Percentiles rank a stretch among this genome's conserved stretches.
phyloP scores from a whole-genome alignment of 2,113 vertebrate species.

The Columbina picui region DNA sequence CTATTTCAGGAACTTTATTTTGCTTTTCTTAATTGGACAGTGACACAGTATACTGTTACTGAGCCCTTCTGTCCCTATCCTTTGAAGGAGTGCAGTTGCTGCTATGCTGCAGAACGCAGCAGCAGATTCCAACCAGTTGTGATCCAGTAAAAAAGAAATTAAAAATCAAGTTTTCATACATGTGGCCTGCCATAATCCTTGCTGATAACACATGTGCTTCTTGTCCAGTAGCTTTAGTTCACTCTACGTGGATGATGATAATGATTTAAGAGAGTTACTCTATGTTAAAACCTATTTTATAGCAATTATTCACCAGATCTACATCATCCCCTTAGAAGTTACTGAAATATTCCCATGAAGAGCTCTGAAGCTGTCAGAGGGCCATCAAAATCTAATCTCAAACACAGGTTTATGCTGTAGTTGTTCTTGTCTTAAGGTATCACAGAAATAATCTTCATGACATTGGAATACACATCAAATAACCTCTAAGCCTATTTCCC shows the following conservation, averaged over 20 bases:
- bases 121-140: background rate
- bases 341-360: background rate
- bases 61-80: background rate
- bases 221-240: background rate
- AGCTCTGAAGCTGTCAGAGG: background rate
- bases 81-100: background rate
- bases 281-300: background rate
- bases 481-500: background rate
- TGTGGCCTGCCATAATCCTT: background rate
- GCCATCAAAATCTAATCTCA: background rate
- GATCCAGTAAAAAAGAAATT: background rate
- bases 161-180: background rate
- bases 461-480: background rate
- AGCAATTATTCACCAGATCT: background rate
- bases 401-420: background rate
- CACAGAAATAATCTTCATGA: background rate
- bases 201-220: background rate
- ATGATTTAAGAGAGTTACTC: background rate
- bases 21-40: conserved; percentile 58
- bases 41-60: conserved; percentile 28
- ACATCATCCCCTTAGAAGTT: background rate
- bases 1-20: conserved; percentile 55
- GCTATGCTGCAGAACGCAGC: background rate
- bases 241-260: background rate
- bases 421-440: background rate